A percentile compares a stretch with the other conserved stretches of the same genome.
phyloP scores from a whole-genome alignment of 1,140 invertebrate species.

The Amyelois transitella region DNA sequence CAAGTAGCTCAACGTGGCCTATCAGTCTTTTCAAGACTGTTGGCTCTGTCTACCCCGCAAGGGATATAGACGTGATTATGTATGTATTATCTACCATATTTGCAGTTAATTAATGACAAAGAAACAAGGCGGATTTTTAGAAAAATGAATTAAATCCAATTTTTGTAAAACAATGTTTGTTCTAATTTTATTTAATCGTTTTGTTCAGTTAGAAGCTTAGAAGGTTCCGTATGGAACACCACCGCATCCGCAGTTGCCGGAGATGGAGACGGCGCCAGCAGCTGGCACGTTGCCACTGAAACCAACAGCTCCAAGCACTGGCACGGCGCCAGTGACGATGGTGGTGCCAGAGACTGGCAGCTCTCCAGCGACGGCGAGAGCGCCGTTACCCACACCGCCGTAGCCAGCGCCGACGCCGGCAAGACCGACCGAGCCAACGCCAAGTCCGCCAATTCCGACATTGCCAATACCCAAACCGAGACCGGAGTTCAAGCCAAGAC shows the following conservation, averaged over 20 bases:
- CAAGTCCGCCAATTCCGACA: conserved; percentile 11
- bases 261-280: conserved; percentile 32
- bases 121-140: no score
- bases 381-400: conserved; percentile 33
- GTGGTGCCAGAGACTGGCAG: conserved; percentile 34
- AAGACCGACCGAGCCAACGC: conserved; percentile 12
- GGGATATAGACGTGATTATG: no score
- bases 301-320: conserved; percentile 31
- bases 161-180: no score
- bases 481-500: neutral
- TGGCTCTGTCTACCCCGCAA: no score
- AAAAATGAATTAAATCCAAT: no score
- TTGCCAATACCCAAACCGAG: conserved; percentile 3
- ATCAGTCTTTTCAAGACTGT: no score
- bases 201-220: no score
- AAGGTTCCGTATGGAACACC: neutral
- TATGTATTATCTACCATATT: no score
- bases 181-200: no score
- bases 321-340: conserved; percentile 29
- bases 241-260: conserved; percentile 31
- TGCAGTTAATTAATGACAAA: no score
- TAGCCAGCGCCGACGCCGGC: conserved; percentile 15
- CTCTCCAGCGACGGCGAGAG: conserved; percentile 30
- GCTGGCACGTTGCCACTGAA: conserved; percentile 32
- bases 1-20: no score